A percentile compares a stretch with the other conserved stretches of the same genome.
Conservation (phyloP, 2,888 invertebrate genomes). For the Oligia fasciuncula region DNA sequence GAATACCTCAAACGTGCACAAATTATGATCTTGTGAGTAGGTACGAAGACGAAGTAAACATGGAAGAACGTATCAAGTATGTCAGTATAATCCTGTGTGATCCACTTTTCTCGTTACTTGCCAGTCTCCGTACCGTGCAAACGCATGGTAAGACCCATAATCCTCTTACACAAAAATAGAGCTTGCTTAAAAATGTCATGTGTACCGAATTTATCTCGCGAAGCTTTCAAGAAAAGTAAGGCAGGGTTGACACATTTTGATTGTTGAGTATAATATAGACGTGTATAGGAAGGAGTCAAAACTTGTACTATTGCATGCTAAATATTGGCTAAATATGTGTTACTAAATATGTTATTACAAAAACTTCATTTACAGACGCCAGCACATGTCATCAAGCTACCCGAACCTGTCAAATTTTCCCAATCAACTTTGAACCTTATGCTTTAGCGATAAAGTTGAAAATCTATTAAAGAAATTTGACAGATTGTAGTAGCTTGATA, state of each 20-base stretch:
- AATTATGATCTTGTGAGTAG: constrained; percentile 33
- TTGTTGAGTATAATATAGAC: no score
- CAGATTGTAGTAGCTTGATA: no score
- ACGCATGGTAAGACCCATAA: constrained; percentile 53
- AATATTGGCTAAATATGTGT: no score
- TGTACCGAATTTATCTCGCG: constrained; percentile 34
- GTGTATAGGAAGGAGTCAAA: not conserved
- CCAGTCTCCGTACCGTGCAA: constrained; percentile 36
- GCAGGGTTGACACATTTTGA: constrained; percentile 5
- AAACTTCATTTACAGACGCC: no score
- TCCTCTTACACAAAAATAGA: constrained; percentile 62
- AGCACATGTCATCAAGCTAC: no score
- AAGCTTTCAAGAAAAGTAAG: constrained; percentile 16
- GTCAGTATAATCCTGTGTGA: constrained; percentile 60
- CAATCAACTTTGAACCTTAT: no score
- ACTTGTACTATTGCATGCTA: no score
- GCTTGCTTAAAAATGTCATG: constrained; percentile 55
- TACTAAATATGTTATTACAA: no score
- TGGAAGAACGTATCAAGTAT: constrained; percentile 42
- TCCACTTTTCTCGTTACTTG: constrained; percentile 61
- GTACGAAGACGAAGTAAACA: constrained; percentile 31
- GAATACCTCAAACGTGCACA: not conserved
- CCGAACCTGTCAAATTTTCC: no score
- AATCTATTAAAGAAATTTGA: no score
- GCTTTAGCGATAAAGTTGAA: no score